Conservation (phyloP, 92 coral and sea anemone genomes). For the Actinernus sp. region DNA sequence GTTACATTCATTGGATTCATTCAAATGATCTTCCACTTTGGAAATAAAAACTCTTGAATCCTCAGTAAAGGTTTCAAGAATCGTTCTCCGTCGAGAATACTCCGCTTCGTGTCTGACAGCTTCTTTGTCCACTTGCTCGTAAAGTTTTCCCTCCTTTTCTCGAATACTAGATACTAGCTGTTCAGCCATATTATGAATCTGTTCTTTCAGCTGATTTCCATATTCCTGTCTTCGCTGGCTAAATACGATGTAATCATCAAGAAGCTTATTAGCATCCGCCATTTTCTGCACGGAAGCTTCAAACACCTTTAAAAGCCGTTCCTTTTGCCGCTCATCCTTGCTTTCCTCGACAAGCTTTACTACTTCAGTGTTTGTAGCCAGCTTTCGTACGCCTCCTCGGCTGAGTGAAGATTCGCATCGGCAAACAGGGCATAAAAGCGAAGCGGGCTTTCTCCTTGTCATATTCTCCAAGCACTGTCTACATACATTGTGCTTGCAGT, state of each 20-base stretch:
- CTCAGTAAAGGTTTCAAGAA: conserved; percentile 6
- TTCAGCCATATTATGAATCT: conserved; percentile 69
- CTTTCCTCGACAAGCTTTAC: conserved; percentile 22
- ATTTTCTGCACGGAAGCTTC: conserved; percentile 65
- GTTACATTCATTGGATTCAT: conserved; percentile 7
- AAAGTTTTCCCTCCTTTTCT: conserved; percentile 53
- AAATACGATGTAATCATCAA: conserved; percentile 52
- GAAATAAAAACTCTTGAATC: conserved; percentile 25
- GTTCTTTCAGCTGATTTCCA: conserved; percentile 53
- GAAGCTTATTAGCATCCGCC: conserved; percentile 65
- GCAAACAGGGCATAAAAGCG: conserved; percentile 70
- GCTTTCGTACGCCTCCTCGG: conserved; percentile 12
- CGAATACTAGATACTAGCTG: conserved; percentile 54
- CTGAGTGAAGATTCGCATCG: conserved; percentile 48
- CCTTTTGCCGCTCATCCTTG: conserved; percentile 49
- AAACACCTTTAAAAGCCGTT: conserved; percentile 54
- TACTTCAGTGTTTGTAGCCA: conserved; percentile 42
- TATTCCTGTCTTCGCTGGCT: conserved; percentile 55
- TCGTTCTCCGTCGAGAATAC: conserved; percentile 1
- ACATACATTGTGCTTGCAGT: conserved; percentile 76
- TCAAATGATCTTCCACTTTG: conserved; percentile 38
- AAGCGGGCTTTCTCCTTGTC: conserved; percentile 48
- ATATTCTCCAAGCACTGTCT: conserved; percentile 60
- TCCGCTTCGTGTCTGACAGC: conserved; percentile 48
- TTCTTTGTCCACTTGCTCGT: conserved; percentile 55